Conservation (phyloP, 2,797 vertebrate species). For the Cuculus canorus region DNA sequence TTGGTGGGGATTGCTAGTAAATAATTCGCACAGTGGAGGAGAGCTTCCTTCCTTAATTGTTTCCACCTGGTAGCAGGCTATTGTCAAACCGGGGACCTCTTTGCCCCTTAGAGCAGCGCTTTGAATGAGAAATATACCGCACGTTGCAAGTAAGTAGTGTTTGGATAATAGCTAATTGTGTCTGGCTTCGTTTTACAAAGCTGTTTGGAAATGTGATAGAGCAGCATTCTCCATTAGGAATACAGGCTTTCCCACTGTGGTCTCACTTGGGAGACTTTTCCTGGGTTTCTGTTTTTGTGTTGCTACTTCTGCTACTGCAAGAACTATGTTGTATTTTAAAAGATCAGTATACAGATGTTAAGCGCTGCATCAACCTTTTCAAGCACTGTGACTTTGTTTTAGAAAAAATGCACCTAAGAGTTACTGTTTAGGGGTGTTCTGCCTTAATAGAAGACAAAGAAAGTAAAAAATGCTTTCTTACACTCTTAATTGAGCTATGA, state of each 20-base stretch:
- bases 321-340: conserved; percentile 25
- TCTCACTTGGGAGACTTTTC: conserved; percentile 26
- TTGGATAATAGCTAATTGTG: conserved; percentile 9
- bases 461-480: neutral
- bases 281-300: neutral
- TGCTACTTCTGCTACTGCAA: neutral
- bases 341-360: conserved; percentile 4
- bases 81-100: conserved; percentile 38
- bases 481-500: neutral
- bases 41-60: conserved; percentile 68
- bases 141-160: neutral
- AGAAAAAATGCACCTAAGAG: neutral
- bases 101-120: conserved; percentile 1
- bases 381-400: neutral
- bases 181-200: neutral
- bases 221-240: neutral
- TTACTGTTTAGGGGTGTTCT: neutral
- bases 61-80: conserved; percentile 60
- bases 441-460: neutral
- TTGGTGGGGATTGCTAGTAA: conserved; percentile 31
- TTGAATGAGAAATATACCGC: neutral
- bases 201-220: conserved; percentile 3
- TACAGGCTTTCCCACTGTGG: neutral
- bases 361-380: neutral
- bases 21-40: conserved; percentile 43